These are phyloP conservation scores for Mobula hypostoma DNA, from an alignment of 2,113 vertebrate species.

Conservation along the genomic window DNA sequence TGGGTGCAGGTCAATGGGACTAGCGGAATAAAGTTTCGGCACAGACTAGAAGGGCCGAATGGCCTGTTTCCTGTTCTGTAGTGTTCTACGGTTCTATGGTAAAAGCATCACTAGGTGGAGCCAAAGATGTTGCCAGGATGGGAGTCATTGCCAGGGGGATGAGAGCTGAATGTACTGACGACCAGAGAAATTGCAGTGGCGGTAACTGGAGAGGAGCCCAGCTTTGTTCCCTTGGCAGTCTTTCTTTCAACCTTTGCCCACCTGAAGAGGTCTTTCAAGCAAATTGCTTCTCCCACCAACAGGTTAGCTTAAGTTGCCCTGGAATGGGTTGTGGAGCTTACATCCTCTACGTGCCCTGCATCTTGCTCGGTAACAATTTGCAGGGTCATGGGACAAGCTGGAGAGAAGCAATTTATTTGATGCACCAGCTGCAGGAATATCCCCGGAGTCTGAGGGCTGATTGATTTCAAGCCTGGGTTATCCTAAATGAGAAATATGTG, in stretches of 20 bases:
- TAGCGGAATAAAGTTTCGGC: no score
- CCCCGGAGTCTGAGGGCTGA: not conserved
- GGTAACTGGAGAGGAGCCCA: not conserved
- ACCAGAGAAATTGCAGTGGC: not conserved
- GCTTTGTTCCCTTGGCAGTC: not conserved
- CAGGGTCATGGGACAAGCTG: not conserved
- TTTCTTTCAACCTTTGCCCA: not conserved
- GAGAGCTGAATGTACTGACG: not conserved
- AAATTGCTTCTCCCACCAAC: not conserved
- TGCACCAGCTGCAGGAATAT: not conserved
- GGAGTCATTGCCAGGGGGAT: no score
- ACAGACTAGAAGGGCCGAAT: no score
- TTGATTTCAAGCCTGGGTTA: not conserved
- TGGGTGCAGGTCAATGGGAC: no score
- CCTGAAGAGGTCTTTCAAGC: not conserved
- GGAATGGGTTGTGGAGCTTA: not conserved
- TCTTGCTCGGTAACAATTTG: not conserved
- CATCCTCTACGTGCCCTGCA: not conserved
- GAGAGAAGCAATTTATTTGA: not conserved
- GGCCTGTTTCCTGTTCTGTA: no score
- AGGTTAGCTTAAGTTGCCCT: no score
- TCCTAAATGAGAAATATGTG: not conserved
- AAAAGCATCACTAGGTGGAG: not conserved
- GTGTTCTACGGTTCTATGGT: no score
- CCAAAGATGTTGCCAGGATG: not conserved